Evolutionary conservation across 2,888 invertebrate genomes (phyloP), one percentile per base, ranked within the genome.

Genomic region (Apotomis capreana): DNA sequence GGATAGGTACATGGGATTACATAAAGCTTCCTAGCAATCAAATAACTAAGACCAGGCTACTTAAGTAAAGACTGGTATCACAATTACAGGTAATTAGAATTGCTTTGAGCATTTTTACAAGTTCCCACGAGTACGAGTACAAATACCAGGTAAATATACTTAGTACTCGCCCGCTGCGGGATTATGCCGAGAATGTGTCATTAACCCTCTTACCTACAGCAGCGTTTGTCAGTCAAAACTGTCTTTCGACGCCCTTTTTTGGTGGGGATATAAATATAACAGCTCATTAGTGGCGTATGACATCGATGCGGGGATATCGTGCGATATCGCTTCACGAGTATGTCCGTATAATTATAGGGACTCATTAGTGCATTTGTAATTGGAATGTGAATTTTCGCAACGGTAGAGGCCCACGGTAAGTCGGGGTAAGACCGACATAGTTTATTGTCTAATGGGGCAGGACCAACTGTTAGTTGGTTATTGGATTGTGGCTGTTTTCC

Each of bases 191-290:
- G 86, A 88, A 89, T 87, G 85, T 84, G 85, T 89, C 90, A 91
- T 91, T 91, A 91, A 84, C 88, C 86, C 87, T 86, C 84, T 87
- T 89, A 92, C 92, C 92, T 92, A 92, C 92, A 89, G 89, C 92
- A 83, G 81, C 80, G 92, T 82, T 82, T 85, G 90, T 92, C 92
- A 90, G 86, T 91, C 89, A 87, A 81, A 85, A 81, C 83, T 81
- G 86, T 91, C 91, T 84, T 82, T 90, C 91, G 83, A 79, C 89
- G 81, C 74, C 78, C 79, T 79, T 83, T 86, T 83, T 87, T 85
- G 81, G 82, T 80, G 78, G 78, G 83, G 85, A 87, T 88, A 87
- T 89, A 92, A 91, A 91, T 91, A 90, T 87, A 87, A 86, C 86
- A 81, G 87, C 86, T 89, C 91, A 91, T 92, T 92, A 92, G 87